phyloP scores from a whole-genome alignment of 2,113 vertebrate species.

The Pseudorasbora parva region DNA sequence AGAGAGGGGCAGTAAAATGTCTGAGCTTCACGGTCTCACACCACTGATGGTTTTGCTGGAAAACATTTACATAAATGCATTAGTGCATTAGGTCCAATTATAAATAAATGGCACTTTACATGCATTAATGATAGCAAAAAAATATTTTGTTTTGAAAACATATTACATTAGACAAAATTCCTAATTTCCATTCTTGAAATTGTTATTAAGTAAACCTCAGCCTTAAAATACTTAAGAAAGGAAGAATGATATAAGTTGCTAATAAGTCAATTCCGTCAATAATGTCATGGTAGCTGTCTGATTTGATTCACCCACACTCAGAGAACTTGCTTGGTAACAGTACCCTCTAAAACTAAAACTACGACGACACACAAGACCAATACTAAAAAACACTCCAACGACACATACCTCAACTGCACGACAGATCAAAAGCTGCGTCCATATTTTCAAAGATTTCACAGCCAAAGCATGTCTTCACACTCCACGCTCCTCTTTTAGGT shows the following conservation, averaged over 20 bases:
- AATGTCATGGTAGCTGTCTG: neutral
- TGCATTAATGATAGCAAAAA: too few species aligned
- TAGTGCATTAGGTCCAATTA: neutral
- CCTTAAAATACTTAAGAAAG: neutral
- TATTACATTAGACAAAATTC: constrained; percentile 9
- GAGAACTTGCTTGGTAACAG: neutral
- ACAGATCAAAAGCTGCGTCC: constrained; percentile 61
- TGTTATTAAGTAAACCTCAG: neutral
- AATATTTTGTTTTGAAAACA: too few species aligned
- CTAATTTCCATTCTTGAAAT: neutral
- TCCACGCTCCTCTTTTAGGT: constrained; percentile 14
- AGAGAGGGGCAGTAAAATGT: neutral
- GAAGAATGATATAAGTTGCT: neutral
- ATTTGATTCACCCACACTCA: neutral
- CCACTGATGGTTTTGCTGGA: constrained; percentile 37
- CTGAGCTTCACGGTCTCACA: constrained; percentile 9
- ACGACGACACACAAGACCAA: neutral
- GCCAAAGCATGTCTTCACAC: neutral
- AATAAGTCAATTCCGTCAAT: neutral
- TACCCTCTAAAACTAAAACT: neutral
- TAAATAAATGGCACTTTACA: too few species aligned
- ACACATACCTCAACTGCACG: constrained; percentile 72
- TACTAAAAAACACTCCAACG: neutral
- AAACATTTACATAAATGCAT: constrained; percentile 8
- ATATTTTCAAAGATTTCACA: constrained; percentile 40